Evolutionary conservation across 2,888 invertebrate genomes (phyloP), one percentile per base, ranked within the genome.

Genomic region (Magallana nippona): DNA sequence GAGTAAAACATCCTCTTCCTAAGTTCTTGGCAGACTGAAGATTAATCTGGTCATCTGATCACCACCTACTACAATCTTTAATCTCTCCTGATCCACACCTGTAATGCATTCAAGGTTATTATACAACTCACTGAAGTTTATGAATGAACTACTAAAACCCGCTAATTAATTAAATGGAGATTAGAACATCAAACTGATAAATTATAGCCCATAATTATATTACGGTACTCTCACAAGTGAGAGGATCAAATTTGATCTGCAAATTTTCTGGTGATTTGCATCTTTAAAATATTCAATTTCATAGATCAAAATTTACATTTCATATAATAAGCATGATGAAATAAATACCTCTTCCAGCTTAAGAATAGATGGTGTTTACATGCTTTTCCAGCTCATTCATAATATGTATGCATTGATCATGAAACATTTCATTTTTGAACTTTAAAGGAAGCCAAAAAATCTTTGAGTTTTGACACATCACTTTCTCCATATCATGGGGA

Each of bases 371-470:
- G 11, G 77, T 44, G 56, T 56, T 27, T 15, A 82, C 55, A 56
- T 82, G 82, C 57, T 55, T 78, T 19, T 78, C 78, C 10, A 56
- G 78, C 32, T 58, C 78, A 60, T 83, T 78, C 82, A 83, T 83
- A 32, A 83, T 83, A 10, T 79, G 78, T 3, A 83, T 32, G 32
- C 82, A 83, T 19, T 83, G 78, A 15, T 57, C 57, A 60, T 83
- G 60, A 19, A 19, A 55, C 8, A 78, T 60, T 62, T 83, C 82
- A 83, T 83, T 83, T 19, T 83, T 83, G 55, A 83, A 57, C 82
- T 60, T 44, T 2, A 83, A 44, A 55, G 83, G 83, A 44, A 83
- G 22, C 79, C 55, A 60, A 55, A 10, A 79, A 17, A 60, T 15
- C 3, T 80, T 60, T 8, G 58, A 80, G 13, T 62, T 79, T 15